Percentiles rank a stretch among this genome's conserved stretches.
Conservation (phyloP, 2,797 vertebrate species). For the Melanotaenia nigrans region DNA sequence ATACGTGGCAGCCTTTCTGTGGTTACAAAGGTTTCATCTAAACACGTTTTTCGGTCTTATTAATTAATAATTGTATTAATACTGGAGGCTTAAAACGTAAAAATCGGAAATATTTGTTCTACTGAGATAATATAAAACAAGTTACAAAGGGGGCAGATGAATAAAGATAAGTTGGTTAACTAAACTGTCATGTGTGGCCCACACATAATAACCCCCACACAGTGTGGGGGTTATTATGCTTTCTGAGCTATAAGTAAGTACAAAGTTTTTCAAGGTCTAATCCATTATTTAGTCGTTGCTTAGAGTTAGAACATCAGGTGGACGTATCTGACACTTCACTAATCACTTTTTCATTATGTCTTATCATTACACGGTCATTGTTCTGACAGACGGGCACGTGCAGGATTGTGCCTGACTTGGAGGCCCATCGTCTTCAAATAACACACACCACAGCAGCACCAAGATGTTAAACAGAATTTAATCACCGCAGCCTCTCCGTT, state of each 20-base stretch:
- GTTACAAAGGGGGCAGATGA: not conserved
- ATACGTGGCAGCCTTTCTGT: slow-evolving; percentile 3
- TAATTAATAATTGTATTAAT: not conserved
- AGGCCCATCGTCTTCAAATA: slow-evolving; percentile 48
- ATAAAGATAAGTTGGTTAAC: not conserved
- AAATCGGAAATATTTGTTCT: not conserved
- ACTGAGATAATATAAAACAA: not conserved
- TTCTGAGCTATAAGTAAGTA: no score
- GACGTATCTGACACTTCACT: slow-evolving; percentile 4
- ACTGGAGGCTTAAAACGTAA: slow-evolving; percentile 1
- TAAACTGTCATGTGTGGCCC: no score
- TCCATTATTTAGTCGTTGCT: not conserved
- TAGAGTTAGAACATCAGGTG: not conserved
- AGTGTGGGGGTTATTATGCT: no score
- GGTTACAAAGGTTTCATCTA: slow-evolving; percentile 8
- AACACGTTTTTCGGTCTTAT: not conserved
- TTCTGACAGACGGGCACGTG: slow-evolving; percentile 48
- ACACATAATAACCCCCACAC: no score
- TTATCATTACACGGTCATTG: not conserved
- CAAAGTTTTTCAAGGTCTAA: not conserved
- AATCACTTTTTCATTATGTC: slow-evolving; percentile 19
- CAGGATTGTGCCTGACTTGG: slow-evolving; percentile 28
- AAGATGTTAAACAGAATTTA: slow-evolving; percentile 74
- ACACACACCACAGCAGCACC: slow-evolving; percentile 19
- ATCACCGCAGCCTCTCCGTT: slow-evolving; percentile 74